Base-by-base conservation (phyloP, 2,113 vertebrate genomes). In the Polyodon spathula region DNA sequence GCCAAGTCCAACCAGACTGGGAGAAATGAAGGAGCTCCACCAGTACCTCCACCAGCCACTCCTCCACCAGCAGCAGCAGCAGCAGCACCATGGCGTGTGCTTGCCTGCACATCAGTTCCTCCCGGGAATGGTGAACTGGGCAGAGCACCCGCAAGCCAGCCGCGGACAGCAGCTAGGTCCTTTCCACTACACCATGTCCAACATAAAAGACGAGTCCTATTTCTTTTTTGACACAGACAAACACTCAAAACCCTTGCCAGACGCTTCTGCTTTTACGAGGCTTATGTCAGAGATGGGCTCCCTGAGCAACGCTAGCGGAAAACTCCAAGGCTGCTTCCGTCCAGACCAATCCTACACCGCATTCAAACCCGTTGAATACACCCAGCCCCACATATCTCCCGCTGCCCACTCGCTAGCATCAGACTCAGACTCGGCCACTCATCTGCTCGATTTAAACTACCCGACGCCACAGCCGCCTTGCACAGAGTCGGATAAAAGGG, bases 191-290 rank as follows among this genome's bases (percentile, higher is more conserved):
- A 58, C 53, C 39, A 50, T 51, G 58, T 67, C 65, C 37, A 54
- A 54, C 54, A 39, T 66, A 54, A 68, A 68, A 52, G 55, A 66
- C 11, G 62, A 67, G 63, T 60, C 54, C 51, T 70, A 68, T 66
- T 68, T 76, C 55, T 64, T 59, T 15, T 38, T 74, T 60, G 69
- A 69, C 52, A 48, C 66, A 43, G 64, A 66, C 57, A 63, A 59
- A 16, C 63, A 61, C 27, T 42, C 66, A 53, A 74, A 60, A 53
- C 66, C 67, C 37, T 15, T 55, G 38, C 59, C 66, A 11, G 60
- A 67, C 40, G 63, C 68, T 38, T 62, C 65, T 16, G 64, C 56
- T 14, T 69, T 66, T 48, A 62, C 60, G 42, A 67, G 66, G 44
- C 42, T 69, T 16, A 9, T 71, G 60, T 67, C 66, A 53, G 62